These are phyloP conservation scores for Aurelia aurita DNA, from an alignment of 30 jellyfish, hydroid and myxozoan species.

Conservation along the genomic window DNA sequence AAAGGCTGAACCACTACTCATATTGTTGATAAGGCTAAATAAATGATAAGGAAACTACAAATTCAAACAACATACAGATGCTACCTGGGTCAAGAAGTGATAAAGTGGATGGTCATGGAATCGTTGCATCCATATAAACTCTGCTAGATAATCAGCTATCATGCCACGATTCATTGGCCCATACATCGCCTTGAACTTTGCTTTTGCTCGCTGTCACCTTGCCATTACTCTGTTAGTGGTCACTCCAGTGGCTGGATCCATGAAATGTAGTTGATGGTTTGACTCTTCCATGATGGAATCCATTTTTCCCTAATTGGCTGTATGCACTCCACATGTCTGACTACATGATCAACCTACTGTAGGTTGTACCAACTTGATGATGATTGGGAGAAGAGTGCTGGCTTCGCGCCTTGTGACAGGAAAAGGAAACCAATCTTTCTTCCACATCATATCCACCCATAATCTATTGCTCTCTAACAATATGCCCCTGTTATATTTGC, in stretches of 20 bases:
- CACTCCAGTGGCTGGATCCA: slow-evolving; percentile 65
- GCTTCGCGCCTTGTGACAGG: slow-evolving; percentile 63
- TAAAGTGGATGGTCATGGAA: slow-evolving; percentile 14
- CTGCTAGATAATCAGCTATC: slow-evolving; percentile 23
- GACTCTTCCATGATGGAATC: slow-evolving; percentile 52
- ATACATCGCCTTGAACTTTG: slow-evolving; percentile 33
- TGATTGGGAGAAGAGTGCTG: slow-evolving; percentile 51
- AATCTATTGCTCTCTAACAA: slow-evolving; percentile 46
- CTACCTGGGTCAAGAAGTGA: slow-evolving; percentile 47
- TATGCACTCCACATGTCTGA: slow-evolving; percentile 59
- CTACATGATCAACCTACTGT: slow-evolving; percentile 43
- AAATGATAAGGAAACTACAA: too few relatives aligned
- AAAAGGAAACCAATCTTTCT: slow-evolving; percentile 45
- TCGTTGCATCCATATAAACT: slow-evolving; percentile 26
- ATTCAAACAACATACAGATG: background rate
- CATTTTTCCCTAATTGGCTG: slow-evolving; percentile 22
- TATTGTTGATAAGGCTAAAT: too few relatives aligned
- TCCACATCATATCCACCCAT: slow-evolving; percentile 39
- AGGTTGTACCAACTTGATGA: slow-evolving; percentile 16
- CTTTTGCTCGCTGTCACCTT: slow-evolving; percentile 24
- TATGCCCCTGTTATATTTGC: slow-evolving; percentile 60
- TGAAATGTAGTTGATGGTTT: slow-evolving; percentile 33
- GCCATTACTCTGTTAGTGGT: slow-evolving; percentile 35
- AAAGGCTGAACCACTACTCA: too few relatives aligned
- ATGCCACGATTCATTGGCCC: slow-evolving; percentile 40